Percentiles rank a stretch among this genome's conserved stretches.
phyloP scores from a whole-genome alignment of 64 coral and sea anemone species.

The Cladopsammia gracilis region DNA sequence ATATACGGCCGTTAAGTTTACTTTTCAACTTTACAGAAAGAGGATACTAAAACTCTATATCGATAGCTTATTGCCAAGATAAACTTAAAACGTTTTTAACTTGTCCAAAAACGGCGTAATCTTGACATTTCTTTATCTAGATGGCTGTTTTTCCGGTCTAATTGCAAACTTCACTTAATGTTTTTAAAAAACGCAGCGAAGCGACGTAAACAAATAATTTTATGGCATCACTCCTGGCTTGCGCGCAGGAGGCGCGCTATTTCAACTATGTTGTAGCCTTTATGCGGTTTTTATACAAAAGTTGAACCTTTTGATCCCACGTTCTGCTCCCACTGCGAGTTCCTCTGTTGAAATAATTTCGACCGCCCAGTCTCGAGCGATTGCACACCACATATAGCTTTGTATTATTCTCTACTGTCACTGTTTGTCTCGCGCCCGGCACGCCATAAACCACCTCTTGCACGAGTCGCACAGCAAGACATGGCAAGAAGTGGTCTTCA shows the following conservation, averaged over 20 bases:
- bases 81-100: no score
- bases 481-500: not conserved
- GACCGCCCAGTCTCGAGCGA: not conserved
- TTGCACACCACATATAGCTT: not conserved
- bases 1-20: not conserved
- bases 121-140: not conserved
- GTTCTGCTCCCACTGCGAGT: not conserved
- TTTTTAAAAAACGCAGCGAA: not conserved
- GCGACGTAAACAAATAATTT: constrained; percentile 24
- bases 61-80: not conserved
- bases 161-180: not conserved
- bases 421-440: constrained; percentile 12
- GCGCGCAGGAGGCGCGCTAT: not conserved
- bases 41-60: not conserved
- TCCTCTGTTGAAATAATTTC: not conserved
- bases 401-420: not conserved
- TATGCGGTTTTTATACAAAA: not conserved
- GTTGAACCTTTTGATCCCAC: constrained; percentile 5
- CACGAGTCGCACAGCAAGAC: constrained; percentile 18
- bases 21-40: not conserved
- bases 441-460: not conserved
- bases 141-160: not conserved
- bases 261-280: not conserved
- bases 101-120: not conserved
- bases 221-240: constrained; percentile 32